Conservation (phyloP, 2,113 vertebrate genomes). For the Scatophagus argus region DNA sequence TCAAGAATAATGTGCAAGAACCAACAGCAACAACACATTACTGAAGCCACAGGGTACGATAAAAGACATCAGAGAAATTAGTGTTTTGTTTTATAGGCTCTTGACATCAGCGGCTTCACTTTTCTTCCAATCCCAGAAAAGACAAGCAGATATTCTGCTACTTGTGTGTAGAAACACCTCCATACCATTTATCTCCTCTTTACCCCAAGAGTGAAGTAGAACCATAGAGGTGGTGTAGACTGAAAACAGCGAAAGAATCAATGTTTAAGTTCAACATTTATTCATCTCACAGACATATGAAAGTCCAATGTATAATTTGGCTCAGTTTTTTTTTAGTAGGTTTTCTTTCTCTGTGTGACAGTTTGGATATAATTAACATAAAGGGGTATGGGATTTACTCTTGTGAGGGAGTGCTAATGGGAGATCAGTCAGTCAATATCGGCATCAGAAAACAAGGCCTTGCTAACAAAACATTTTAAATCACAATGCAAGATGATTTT, state of each 20-base stretch:
- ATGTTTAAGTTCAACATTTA: slow-evolving; percentile 20
- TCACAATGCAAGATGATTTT: not conserved
- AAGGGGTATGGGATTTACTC: not conserved
- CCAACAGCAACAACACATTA: not conserved
- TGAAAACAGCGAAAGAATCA: slow-evolving; percentile 16
- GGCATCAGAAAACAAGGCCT: not conserved
- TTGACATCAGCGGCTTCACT: not conserved
- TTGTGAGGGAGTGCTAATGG: not conserved
- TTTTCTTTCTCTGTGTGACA: not conserved
- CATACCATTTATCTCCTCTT: not conserved
- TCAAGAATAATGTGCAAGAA: not conserved
- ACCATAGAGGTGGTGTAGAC: not conserved
- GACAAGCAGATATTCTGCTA: not conserved
- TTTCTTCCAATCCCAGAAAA: not conserved
- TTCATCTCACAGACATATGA: slow-evolving; percentile 3
- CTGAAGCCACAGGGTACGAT: not conserved
- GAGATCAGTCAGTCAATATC: slow-evolving; percentile 4
- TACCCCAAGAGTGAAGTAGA: not conserved
- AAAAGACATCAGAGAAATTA: not conserved
- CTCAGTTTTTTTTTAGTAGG: not conserved
- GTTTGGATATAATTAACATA: not conserved
- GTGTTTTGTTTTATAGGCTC: not conserved
- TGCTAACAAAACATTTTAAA: not conserved
- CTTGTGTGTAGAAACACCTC: not conserved
- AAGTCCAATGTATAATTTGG: slow-evolving; percentile 4